These are phyloP conservation scores for Suricata suricatta DNA, from an alignment of 2,113 vertebrate species.

Conservation along the genomic window DNA sequence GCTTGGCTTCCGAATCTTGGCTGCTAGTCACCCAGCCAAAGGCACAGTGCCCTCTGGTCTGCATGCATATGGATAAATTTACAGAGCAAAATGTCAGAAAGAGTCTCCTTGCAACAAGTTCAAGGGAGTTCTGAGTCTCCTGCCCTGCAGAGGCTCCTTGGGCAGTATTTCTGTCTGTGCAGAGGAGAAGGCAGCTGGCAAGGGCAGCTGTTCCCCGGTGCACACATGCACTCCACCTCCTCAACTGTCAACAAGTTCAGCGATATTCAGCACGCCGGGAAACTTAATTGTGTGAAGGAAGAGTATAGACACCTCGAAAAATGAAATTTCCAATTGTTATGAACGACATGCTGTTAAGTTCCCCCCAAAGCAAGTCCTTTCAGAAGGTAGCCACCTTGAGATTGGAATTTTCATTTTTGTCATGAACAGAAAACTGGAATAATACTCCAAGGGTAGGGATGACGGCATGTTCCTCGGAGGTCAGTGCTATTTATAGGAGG, in stretches of 20 bases:
- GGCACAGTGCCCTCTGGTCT: not conserved
- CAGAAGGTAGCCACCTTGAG: not conserved
- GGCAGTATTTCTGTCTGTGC: not conserved
- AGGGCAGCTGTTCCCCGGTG: slow-evolving; percentile 2
- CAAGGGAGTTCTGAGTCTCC: not conserved
- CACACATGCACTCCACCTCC: not conserved
- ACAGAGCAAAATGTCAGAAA: not conserved
- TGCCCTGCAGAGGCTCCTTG: not conserved
- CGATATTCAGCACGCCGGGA: not conserved
- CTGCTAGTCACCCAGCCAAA: not conserved
- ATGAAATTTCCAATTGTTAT: not conserved
- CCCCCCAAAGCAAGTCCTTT: not conserved
- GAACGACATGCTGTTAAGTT: not conserved
- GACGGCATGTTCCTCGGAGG: not conserved
- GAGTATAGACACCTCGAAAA: not conserved
- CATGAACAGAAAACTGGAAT: not conserved
- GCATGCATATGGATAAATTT: not conserved
- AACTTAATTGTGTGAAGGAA: not conserved
- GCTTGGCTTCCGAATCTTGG: not conserved
- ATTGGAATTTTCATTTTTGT: not conserved
- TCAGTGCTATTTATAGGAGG: not conserved
- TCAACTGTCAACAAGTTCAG: not conserved
- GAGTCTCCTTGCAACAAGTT: not conserved
- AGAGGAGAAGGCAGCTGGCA: slow-evolving; percentile 2
- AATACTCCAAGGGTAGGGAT: not conserved